Conservation (phyloP, 37 sponge, comb jelly and placozoan species). For the Geodia barretti region DNA sequence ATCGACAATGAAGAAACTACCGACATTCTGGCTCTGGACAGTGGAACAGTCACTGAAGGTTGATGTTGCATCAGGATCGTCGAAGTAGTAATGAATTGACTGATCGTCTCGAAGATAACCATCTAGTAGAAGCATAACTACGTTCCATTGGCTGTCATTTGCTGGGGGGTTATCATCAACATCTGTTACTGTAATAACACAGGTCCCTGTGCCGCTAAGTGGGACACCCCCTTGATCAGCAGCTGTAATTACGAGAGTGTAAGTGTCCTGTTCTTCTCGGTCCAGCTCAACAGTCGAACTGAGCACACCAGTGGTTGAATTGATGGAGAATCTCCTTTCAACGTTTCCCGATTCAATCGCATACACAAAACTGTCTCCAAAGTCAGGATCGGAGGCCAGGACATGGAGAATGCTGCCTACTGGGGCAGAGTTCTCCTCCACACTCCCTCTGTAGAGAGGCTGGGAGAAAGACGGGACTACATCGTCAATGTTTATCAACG, state of each 20-base stretch:
- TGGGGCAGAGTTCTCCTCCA: conserved; percentile 29
- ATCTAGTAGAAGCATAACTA: conserved; percentile 29
- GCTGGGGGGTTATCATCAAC: conserved; percentile 62
- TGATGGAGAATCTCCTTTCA: conserved; percentile 16
- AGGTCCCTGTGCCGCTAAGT: conserved; percentile 36
- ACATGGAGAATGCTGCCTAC: conserved; percentile 9
- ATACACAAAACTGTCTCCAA: conserved; percentile 40
- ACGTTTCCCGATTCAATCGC: conserved; percentile 20
- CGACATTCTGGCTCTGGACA: not conserved
- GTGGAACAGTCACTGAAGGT: conserved; percentile 38
- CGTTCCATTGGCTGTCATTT: conserved; percentile 21
- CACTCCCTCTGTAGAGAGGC: not conserved
- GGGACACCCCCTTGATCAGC: conserved; percentile 32
- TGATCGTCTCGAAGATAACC: not conserved
- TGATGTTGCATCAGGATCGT: conserved; percentile 41
- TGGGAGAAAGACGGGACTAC: conserved; percentile 43
- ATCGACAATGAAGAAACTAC: conserved; percentile 3
- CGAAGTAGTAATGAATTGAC: conserved; percentile 46
- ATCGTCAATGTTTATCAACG: conserved; percentile 56
- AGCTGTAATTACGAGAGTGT: conserved; percentile 46
- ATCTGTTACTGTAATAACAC: conserved; percentile 38
- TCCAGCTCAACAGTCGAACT: conserved; percentile 16
- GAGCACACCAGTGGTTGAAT: conserved; percentile 25
- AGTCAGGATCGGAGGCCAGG: conserved; percentile 55
- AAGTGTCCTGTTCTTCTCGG: conserved; percentile 11